Conservation (phyloP, 2,113 vertebrate genomes). For the Strigops habroptila region DNA sequence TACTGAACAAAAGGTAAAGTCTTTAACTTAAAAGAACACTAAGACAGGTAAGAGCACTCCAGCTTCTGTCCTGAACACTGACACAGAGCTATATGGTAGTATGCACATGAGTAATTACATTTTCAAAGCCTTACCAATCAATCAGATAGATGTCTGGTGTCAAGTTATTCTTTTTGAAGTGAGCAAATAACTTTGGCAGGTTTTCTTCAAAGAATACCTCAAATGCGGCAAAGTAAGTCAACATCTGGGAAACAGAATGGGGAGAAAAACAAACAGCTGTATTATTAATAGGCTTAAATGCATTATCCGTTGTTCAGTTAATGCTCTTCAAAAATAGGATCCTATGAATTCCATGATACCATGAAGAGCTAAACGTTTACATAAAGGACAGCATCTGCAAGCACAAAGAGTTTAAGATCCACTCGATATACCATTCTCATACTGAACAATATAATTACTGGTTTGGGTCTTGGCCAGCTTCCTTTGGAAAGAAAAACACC, state of each 20-base stretch:
- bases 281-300: background rate
- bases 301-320: background rate
- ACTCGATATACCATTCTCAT: background rate
- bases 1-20: background rate
- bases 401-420: background rate
- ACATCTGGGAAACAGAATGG: slow-evolving; percentile 80
- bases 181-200: slow-evolving; percentile 94
- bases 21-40: background rate
- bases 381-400: background rate
- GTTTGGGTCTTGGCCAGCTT: background rate
- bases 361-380: background rate
- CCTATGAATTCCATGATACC: background rate
- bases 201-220: slow-evolving; percentile 99
- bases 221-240: slow-evolving; percentile 95
- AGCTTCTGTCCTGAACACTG: background rate
- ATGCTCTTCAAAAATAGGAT: background rate
- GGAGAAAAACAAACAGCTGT: background rate
- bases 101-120: background rate
- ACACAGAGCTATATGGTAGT: background rate
- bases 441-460: background rate
- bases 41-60: background rate
- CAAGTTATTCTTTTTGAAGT: slow-evolving; percentile 95
- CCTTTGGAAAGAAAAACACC: slow-evolving; percentile 1
- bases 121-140: slow-evolving; percentile 84
- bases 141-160: slow-evolving; percentile 98